These are phyloP conservation scores for Melinaea menophilus DNA, from an alignment of 2,888 invertebrate genomes.

Conservation along the genomic window DNA sequence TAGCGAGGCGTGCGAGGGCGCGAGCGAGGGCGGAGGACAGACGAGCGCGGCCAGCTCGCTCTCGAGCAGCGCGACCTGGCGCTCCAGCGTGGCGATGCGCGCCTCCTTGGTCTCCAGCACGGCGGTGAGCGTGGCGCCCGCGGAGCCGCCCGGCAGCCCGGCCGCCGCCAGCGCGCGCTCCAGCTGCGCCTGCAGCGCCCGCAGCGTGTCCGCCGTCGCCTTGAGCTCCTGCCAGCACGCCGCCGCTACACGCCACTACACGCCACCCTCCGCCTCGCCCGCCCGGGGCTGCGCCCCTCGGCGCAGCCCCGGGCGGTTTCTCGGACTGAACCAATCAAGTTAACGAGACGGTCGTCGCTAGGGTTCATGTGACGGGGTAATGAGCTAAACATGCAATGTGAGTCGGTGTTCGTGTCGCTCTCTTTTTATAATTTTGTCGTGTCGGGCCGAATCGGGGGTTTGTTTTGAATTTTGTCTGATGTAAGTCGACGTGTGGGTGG, in stretches of 20 bases:
- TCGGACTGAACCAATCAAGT: constrained; percentile 62
- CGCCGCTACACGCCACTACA: constrained; percentile 48
- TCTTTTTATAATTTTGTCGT: constrained; percentile 44
- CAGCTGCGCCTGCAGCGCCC: constrained; percentile 88
- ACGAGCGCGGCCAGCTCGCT: constrained; percentile 81
- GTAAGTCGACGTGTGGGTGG: constrained; percentile 53
- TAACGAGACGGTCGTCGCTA: constrained; percentile 70
- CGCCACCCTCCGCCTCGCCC: constrained; percentile 64
- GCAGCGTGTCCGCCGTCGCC: constrained; percentile 90
- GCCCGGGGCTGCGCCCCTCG: constrained; percentile 49
- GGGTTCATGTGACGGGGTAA: constrained; percentile 72
- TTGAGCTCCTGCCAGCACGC: constrained; percentile 83
- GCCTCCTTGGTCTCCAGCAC: constrained; percentile 92
- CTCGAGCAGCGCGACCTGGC: constrained; percentile 88
- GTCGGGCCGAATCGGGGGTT: constrained; percentile 59
- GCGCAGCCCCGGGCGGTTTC: constrained; percentile 61
- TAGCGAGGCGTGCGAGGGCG: constrained; percentile 77
- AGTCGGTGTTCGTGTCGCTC: constrained; percentile 64
- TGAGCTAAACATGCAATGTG: constrained; percentile 78
- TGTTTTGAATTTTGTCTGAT: constrained; percentile 40
- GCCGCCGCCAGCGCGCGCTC: constrained; percentile 84
- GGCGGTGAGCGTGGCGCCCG: constrained; percentile 84
- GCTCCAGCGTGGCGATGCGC: constrained; percentile 91
- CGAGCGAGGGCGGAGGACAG: constrained; percentile 74
- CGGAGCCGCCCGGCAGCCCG: constrained; percentile 76